A percentile compares a stretch with the other conserved stretches of the same genome.
phyloP scores from a whole-genome alignment of 2,888 invertebrate genomes.

The Ochropacha duplaris region DNA sequence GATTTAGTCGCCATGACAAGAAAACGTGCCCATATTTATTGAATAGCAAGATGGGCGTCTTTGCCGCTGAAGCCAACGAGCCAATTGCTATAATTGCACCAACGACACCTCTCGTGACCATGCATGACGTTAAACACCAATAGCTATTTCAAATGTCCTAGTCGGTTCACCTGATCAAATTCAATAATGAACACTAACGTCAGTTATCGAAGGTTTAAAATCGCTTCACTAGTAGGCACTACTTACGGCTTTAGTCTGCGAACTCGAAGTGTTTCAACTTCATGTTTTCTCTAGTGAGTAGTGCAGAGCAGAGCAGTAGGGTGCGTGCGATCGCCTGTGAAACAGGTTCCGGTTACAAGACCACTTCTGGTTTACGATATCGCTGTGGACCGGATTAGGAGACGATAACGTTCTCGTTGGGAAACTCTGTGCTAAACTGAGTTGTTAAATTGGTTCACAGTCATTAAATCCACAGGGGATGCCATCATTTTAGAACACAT shows the following conservation, averaged over 20 bases:
- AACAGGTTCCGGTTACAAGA: conserved; percentile 75
- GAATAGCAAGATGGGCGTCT: conserved; percentile 72
- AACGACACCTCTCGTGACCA: conserved; percentile 77
- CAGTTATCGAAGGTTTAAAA: conserved; percentile 46
- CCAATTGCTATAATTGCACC: conserved; percentile 81
- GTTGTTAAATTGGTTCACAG: conserved; percentile 65
- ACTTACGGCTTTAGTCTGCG: conserved; percentile 42
- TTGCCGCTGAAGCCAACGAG: conserved; percentile 71
- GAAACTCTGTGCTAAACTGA: conserved; percentile 71
- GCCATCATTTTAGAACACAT: conserved; percentile 47
- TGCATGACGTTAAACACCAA: conserved; percentile 70
- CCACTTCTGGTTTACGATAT: conserved; percentile 80
- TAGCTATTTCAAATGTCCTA: conserved; percentile 50
- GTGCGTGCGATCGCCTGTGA: conserved; percentile 66
- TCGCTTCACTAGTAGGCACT: conserved; percentile 33
- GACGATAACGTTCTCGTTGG: conserved; percentile 75
- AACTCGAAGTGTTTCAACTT: conserved; percentile 46
- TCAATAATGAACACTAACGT: conserved; percentile 44
- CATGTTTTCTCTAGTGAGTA: conserved; percentile 62
- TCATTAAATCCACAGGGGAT: conserved; percentile 63
- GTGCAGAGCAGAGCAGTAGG: conserved; percentile 49
- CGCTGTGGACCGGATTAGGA: conserved; percentile 75
- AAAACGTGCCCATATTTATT: conserved; percentile 35
- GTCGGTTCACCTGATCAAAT: conserved; percentile 32
- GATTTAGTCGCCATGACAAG: conserved; percentile 13